Evolutionary conservation across 1,140 invertebrate genomes (phyloP), one percentile per base, ranked within the genome.

Genomic region (Myzus persicae): DNA sequence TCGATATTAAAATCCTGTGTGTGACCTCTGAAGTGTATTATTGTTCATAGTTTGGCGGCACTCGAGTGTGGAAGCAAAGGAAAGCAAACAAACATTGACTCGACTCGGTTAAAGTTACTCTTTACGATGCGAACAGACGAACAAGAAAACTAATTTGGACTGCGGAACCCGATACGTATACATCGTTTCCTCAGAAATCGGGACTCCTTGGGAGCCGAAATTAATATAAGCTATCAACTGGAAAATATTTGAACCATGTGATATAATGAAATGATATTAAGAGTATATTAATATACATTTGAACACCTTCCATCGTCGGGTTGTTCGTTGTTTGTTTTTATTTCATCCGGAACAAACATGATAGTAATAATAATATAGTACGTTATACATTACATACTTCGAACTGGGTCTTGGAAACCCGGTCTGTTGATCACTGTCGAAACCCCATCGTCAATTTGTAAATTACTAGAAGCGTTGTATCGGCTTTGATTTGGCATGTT

Each of bases 141-240:
- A 88, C 44, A 88, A 36, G 85, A 48, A 46, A 88, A 48, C 85
- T 88, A 88, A 88, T 88, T 88, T 48, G 42, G 31, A 48, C 31
- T 1, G 46, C 11, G 22, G 44, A 24, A 40, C 44, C 85, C 14
- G 14, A 67, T 88, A 46, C 40, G 46, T 11, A 18, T 88, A 46
- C 14, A 36, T 46, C 26, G 31, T 87, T 22, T 46, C 36, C 44
- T 20, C 22, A 46, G 31, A 88, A 48, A 36, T 88, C n/a, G 18
- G 14, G 20, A n/a, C 36, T 76, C 36, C n/a, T 76, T 67, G 4
- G 26, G 54, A 54, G 26, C 54, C 26, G 26, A 31, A 59, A 31
- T 59, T 31, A 31, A 31, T n/a, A 76, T 76, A 9, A 76, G n/a
- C 0, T 5, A 18, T 76, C 31, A 18, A 76, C 31, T 76, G 59